phyloP scores from a whole-genome alignment of 2,888 invertebrate species.

The Agrilus mali region DNA sequence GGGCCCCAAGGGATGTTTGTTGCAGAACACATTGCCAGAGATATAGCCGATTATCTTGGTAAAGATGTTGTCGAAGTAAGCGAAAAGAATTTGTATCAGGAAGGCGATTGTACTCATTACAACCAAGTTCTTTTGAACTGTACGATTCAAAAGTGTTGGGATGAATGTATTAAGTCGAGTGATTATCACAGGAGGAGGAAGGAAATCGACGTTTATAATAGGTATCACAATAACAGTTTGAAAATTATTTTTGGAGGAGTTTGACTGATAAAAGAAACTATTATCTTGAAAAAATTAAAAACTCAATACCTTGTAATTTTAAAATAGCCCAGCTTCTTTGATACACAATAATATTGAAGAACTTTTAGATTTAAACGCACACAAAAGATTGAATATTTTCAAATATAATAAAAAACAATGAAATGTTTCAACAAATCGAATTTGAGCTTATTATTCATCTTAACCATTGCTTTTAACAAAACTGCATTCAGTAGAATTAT shows the following conservation, averaged over 20 bases:
- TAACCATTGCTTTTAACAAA: too few relatives aligned
- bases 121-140: slow-evolving; percentile 62
- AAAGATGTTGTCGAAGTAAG: slow-evolving; percentile 52
- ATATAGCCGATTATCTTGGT: slow-evolving; percentile 58
- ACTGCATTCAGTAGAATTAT: too few relatives aligned
- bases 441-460: too few relatives aligned
- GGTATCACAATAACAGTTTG: slow-evolving; percentile 40
- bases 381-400: too few relatives aligned
- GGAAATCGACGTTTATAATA: slow-evolving; percentile 57
- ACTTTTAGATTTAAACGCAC: too few relatives aligned
- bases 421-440: too few relatives aligned
- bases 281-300: neutral
- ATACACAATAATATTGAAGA: too few relatives aligned
- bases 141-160: slow-evolving; percentile 63
- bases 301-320: slow-evolving; percentile 1
- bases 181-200: slow-evolving; percentile 46
- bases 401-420: neutral
- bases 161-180: slow-evolving; percentile 58
- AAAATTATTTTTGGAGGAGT: slow-evolving; percentile 1
- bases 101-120: slow-evolving; percentile 67
- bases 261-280: neutral
- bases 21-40: slow-evolving; percentile 64
- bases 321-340: neutral
- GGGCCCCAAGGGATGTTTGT: slow-evolving; percentile 86
- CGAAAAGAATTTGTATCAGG: slow-evolving; percentile 64